These are phyloP conservation scores for Ennomos fuscantarius DNA, from an alignment of 2,888 invertebrate genomes.

Conservation along the genomic window DNA sequence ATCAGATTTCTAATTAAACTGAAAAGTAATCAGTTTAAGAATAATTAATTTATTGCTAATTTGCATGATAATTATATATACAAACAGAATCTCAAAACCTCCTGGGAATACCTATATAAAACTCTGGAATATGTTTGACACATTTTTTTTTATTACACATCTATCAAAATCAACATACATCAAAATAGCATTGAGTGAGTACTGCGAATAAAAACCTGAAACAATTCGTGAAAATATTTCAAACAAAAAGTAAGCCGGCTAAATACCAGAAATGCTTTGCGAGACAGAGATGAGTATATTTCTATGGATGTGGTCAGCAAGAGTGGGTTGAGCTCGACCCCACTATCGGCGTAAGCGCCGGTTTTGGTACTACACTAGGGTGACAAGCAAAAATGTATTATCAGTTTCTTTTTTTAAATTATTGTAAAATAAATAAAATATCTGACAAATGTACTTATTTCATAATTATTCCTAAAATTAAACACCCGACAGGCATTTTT, in stretches of 20 bases:
- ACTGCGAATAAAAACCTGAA: slow-evolving; percentile 43
- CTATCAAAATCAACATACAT: slow-evolving; percentile 19
- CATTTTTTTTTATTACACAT: too few species aligned
- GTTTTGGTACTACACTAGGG: slow-evolving; percentile 72
- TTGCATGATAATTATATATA: not conserved
- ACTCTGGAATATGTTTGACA: slow-evolving; percentile 22
- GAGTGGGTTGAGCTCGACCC: slow-evolving; percentile 76
- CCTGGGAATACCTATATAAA: slow-evolving; percentile 5
- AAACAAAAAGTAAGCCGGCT: slow-evolving; percentile 48
- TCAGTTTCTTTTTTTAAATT: not conserved
- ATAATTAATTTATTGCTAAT: not conserved
- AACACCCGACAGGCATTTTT: too few species aligned
- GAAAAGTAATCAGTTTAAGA: not conserved
- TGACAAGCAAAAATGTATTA: slow-evolving; percentile 62
- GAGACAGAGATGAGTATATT: slow-evolving; percentile 69
- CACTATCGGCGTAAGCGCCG: slow-evolving; percentile 72
- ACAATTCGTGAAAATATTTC: slow-evolving; percentile 44
- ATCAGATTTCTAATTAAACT: too few species aligned
- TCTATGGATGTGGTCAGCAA: slow-evolving; percentile 53
- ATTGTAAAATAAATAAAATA: not conserved
- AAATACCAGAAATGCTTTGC: slow-evolving; percentile 52
- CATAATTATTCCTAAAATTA: too few species aligned
- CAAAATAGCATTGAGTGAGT: slow-evolving; percentile 14
- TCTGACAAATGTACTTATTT: too few species aligned
- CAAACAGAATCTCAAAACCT: too few species aligned